phyloP scores from a whole-genome alignment of 2,113 vertebrate genomes.

The Prionailurus bengalensis region DNA sequence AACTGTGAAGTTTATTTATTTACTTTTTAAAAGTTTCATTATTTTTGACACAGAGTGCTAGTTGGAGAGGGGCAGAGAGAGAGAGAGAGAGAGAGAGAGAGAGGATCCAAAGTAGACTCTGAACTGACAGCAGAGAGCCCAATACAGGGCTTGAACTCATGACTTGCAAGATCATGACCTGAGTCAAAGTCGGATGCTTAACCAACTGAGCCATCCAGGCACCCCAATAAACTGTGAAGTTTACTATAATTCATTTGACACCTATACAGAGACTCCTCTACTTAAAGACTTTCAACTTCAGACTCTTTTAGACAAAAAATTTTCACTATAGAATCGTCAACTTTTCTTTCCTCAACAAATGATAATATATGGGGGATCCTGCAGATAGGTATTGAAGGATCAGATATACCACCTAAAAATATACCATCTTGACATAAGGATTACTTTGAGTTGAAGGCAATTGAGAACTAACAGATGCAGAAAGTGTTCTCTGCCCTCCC shows the following conservation, averaged over 20 bases:
- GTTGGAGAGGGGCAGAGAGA: no score
- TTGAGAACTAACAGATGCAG: neutral
- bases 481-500: neutral
- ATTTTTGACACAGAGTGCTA: no score
- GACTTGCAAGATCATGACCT: no score
- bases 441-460: slow-evolving; percentile 7
- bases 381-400: neutral
- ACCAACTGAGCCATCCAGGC: no score
- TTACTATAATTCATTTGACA: slow-evolving; percentile 6
- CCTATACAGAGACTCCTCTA: neutral
- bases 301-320: neutral
- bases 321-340: neutral
- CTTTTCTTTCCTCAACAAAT: neutral
- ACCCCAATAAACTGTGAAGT: neutral
- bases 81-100: no score
- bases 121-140: no score
- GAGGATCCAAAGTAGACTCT: no score
- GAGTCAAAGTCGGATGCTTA: no score
- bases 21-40: no score
- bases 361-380: neutral
- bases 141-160: no score
- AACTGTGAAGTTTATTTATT: neutral
- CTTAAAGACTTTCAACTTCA: neutral
- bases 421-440: neutral
- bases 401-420: neutral